Base-by-base conservation (phyloP, 2,888 invertebrate species). In the Opisthograptis luteolata region DNA sequence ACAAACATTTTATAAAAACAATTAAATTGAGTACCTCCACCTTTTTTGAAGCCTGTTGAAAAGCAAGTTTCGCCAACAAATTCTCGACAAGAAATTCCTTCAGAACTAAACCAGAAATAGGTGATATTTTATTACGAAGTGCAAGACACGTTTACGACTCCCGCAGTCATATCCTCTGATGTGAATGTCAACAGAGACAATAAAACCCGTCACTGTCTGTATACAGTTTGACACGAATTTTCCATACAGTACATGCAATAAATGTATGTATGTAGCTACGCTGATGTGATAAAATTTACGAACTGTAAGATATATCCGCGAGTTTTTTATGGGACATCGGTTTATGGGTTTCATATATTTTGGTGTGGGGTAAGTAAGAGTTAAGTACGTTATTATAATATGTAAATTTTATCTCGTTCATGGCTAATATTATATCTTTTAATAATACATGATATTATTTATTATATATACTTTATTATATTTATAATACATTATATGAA, bases 211-310 rank as follows among this genome's bases (percentile, higher is more conserved):
- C 69, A 68, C 57, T 66, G 69, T 58, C 64, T 63, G 24, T 25
- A 58, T 58, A 49, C 40, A 51, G 58, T 52, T 58, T 58, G 56
- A 55, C 62, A 59, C 55, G 60, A 60, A 60, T 58, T 63, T 60
- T 59, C 62, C 52, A 58, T 58, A 57, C 55, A 50, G 28, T 42
- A 31, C 20, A 34, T 45, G 50, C 37, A 45, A 28, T 64, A 63
- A 71, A 64, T 78, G 68, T 74, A 70, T 70, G 67, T 61, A 69
- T 64, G 55, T 66, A 61, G 74, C n/a, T n/a, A n/a, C n/a, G n/a
- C n/a, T n/a, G 73, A 73, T 53, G 75, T 69, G 78, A 71, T 87
- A 81, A 88, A 88, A 71, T 87, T 87, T 87, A 88, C 83, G 87
- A 82, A 87, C 76, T 87, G 88, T 80, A 79, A 82, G 70, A 73